Evolutionary conservation across 2,797 vertebrate species (phyloP).

Genomic region (Sebastes melanostomus): DNA sequence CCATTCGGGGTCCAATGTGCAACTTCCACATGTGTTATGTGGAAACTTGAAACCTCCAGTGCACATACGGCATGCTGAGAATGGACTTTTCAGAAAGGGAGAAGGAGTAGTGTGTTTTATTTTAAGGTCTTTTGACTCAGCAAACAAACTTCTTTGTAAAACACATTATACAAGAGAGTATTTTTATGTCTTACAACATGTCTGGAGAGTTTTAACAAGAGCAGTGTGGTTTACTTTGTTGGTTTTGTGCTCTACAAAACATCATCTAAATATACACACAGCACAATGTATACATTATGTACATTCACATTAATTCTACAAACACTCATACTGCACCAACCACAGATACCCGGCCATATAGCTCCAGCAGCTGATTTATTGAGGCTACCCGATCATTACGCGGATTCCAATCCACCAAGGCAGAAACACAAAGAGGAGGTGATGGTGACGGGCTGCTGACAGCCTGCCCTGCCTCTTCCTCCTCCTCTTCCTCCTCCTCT

Average conservation of each 20-base stretch:
- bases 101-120: not conserved
- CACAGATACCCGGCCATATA: not conserved
- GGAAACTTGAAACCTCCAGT: not conserved
- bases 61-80: not conserved
- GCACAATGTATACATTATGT: not conserved
- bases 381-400: conserved; percentile 38
- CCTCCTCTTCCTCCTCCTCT: not conserved
- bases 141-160: not conserved
- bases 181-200: not conserved
- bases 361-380: conserved; percentile 29
- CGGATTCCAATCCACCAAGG: conserved; percentile 45
- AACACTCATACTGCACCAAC: not conserved
- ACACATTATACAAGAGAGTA: not conserved
- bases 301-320: not conserved
- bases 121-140: not conserved
- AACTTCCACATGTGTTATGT: not conserved
- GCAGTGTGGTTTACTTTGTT: not conserved
- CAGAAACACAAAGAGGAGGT: conserved; percentile 58
- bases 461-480: not conserved
- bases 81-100: not conserved
- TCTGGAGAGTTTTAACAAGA: not conserved
- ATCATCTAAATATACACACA: not conserved
- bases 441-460: conserved; percentile 52
- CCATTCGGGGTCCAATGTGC: not conserved
- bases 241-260: not conserved